A percentile compares a stretch with the other conserved stretches of the same genome.
These are phyloP conservation scores for honey bee (Apis mellifera) DNA, from an alignment of 1,140 invertebrate species.

Conservation along the genomic window DNA sequence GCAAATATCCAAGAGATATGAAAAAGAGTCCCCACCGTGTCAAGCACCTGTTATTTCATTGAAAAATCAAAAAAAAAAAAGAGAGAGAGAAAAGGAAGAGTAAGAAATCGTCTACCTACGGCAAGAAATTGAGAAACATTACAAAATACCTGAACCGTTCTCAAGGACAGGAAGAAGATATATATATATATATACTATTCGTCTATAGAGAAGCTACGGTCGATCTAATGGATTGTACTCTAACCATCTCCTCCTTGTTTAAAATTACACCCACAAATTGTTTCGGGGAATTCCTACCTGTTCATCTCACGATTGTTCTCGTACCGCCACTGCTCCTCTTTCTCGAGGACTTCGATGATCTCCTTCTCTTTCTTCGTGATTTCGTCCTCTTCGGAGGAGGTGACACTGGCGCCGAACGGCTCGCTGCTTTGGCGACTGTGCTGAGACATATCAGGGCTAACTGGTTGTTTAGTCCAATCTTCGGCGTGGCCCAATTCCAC, in stretches of 20 bases:
- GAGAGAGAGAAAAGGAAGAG: background rate
- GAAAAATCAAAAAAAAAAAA: background rate
- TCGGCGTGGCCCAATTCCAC: constrained; percentile 85
- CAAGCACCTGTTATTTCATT: background rate
- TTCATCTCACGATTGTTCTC: constrained; percentile 74
- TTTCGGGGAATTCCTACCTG: constrained; percentile 63
- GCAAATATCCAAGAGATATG: background rate
- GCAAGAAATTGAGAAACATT: background rate
- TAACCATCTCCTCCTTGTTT: background rate
- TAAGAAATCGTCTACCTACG: background rate
- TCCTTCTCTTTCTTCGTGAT: constrained; percentile 87
- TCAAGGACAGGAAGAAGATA: background rate
- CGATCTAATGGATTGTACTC: constrained; percentile 21
- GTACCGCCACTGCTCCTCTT: constrained; percentile 84
- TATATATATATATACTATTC: background rate
- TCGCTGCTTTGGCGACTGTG: constrained; percentile 91
- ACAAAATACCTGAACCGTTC: background rate
- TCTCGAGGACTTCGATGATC: constrained; percentile 87
- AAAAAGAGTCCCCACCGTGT: background rate
- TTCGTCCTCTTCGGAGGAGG: constrained; percentile 88
- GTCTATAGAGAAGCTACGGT: constrained; percentile 7
- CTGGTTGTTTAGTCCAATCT: constrained; percentile 83
- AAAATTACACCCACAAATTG: background rate
- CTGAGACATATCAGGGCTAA: constrained; percentile 84
- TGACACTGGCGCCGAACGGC: constrained; percentile 84